These are phyloP conservation scores for Aspiorhynchus laticeps DNA, from an alignment of 2,113 vertebrate genomes.

Conservation along the genomic window DNA sequence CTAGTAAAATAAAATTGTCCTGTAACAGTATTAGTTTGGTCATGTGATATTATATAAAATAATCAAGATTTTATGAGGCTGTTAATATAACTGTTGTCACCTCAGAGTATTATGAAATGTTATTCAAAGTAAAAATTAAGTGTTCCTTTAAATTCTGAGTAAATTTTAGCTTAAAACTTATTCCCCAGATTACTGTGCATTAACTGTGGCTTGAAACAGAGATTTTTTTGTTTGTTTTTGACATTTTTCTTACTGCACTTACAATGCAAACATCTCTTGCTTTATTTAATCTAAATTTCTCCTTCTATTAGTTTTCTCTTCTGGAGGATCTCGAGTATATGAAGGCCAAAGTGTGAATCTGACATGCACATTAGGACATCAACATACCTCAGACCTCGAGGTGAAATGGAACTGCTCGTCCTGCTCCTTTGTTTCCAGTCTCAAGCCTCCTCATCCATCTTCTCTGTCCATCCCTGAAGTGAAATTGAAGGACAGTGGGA, in stretches of 20 bases:
- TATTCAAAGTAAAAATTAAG: background rate
- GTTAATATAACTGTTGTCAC: no score
- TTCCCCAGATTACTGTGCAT: background rate
- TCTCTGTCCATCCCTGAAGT: conserved; percentile 50
- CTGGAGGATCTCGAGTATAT: conserved; percentile 15
- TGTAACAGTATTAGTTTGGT: no score
- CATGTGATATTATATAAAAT: no score
- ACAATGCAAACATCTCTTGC: background rate
- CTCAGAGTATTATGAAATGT: no score
- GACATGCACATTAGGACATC: conserved; percentile 61
- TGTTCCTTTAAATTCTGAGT: background rate
- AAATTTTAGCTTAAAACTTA: background rate
- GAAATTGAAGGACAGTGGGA: conserved; percentile 46
- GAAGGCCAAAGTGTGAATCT: conserved; percentile 69
- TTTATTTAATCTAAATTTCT: background rate
- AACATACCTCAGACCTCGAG: conserved; percentile 34
- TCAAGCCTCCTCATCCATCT: accelerated
- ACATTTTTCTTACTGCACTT: background rate
- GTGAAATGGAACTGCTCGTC: conserved; percentile 63
- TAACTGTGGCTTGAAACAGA: background rate
- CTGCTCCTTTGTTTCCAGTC: accelerated
- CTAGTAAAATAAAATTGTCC: no score
- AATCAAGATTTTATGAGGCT: no score
- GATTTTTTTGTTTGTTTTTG: no score
- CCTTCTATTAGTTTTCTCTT: conserved; percentile 28